These are phyloP conservation scores for Leucophenga varia DNA, from an alignment of 1,140 invertebrate genomes.

Conservation along the genomic window DNA sequence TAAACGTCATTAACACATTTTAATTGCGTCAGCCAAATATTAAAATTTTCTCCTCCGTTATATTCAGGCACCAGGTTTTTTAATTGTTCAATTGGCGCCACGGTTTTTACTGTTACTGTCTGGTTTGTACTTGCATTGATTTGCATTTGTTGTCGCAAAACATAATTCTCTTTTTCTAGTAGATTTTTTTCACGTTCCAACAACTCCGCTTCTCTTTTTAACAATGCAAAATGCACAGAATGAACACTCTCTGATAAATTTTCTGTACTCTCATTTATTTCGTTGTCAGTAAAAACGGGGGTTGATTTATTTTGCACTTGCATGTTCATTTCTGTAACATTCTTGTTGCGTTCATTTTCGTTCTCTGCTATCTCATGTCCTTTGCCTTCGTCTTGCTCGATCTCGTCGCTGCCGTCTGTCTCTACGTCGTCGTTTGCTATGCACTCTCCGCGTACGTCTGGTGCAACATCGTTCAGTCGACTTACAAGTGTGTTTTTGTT, in stretches of 20 bases:
- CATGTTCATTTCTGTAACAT: not conserved
- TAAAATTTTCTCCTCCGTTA: conserved; percentile 3
- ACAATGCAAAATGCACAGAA: too few relatives aligned
- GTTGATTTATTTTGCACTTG: conserved; percentile 10
- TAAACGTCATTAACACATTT: not conserved
- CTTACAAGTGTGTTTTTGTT: not conserved
- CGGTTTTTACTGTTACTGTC: too few relatives aligned
- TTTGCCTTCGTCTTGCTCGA: not conserved
- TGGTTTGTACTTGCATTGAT: too few relatives aligned
- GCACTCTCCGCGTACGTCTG: not conserved
- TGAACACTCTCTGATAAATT: too few relatives aligned
- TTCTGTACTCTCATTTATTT: too few relatives aligned
- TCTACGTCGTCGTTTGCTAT: not conserved
- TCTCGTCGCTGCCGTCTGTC: not conserved
- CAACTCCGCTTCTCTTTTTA: too few relatives aligned
- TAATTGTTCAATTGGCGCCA: too few relatives aligned
- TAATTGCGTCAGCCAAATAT: not conserved
- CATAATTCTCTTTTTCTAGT: too few relatives aligned
- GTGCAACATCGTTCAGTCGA: not conserved
- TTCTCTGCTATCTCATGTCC: not conserved
- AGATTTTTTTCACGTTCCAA: too few relatives aligned
- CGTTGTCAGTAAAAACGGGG: too few relatives aligned
- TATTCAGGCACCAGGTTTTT: conserved; percentile 14
- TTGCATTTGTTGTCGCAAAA: too few relatives aligned
- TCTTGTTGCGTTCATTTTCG: not conserved